These are phyloP conservation scores for Machaerirhynchus nigripectus DNA, from an alignment of 2,113 vertebrate genomes.

Conservation along the genomic window DNA sequence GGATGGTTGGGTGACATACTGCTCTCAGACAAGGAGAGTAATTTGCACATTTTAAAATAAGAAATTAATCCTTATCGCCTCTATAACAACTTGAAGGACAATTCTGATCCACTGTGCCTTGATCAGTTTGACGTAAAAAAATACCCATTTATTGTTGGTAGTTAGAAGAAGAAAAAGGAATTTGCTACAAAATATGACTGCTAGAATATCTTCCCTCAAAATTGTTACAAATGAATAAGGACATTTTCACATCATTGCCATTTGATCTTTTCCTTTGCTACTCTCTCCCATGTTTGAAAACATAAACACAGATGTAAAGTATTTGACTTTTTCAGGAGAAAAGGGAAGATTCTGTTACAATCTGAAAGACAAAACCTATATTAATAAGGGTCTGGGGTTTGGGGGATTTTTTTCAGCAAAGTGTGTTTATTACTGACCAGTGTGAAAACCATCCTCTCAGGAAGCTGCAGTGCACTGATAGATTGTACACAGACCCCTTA, in stretches of 20 bases:
- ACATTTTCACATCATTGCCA: not conserved
- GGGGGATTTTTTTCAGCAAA: not conserved
- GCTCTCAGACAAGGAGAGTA: slow-evolving; percentile 40
- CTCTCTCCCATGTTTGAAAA: not conserved
- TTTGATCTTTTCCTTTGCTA: not conserved
- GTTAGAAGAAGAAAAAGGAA: slow-evolving; percentile 13
- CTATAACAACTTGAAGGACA: slow-evolving; percentile 9
- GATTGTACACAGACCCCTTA: not conserved
- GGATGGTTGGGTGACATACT: not conserved
- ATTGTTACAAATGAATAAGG: not conserved
- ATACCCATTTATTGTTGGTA: slow-evolving; percentile 38
- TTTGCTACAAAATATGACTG: not conserved
- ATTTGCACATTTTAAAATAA: slow-evolving; percentile 70
- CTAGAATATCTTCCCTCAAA: not conserved
- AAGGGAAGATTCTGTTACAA: not conserved
- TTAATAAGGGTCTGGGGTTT: not conserved
- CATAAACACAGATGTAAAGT: not conserved
- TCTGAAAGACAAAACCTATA: not conserved
- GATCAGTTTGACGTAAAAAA: slow-evolving; percentile 35
- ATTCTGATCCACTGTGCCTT: slow-evolving; percentile 36
- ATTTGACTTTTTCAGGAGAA: not conserved
- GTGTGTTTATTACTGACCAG: not conserved
- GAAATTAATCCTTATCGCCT: slow-evolving; percentile 61
- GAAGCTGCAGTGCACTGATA: not conserved
- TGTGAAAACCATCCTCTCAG: not conserved